A percentile compares a stretch with the other conserved stretches of the same genome.
These are phyloP conservation scores for Delia radicum DNA, from an alignment of 1,140 invertebrate genomes.

Conservation along the genomic window DNA sequence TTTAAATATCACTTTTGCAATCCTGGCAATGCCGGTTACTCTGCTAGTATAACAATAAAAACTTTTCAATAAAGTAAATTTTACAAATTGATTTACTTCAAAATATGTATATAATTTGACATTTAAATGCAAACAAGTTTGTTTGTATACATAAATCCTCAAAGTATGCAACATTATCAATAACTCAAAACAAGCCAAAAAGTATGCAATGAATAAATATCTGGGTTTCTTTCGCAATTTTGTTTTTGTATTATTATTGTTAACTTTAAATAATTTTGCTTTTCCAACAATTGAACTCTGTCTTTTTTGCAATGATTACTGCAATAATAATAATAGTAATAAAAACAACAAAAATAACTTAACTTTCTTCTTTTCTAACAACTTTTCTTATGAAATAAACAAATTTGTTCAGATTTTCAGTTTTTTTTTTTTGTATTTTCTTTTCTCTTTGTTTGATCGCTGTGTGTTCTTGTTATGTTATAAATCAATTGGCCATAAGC, in stretches of 20 bases:
- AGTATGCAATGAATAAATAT: no score
- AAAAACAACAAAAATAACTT: not conserved
- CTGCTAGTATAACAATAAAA: no score
- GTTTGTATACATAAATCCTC: no score
- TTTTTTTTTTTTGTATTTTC: not conserved
- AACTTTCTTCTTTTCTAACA: not conserved
- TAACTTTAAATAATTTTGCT: not conserved
- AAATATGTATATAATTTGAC: no score
- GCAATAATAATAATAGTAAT: not conserved
- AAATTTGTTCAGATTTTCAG: not conserved
- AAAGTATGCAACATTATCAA: no score
- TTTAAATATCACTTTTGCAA: no score
- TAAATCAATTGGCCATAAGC: slow-evolving; percentile 21
- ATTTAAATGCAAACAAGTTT: no score
- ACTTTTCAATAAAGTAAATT: no score
- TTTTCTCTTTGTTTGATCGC: not conserved
- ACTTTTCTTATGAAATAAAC: slow-evolving; percentile 19
- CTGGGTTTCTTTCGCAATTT: no score
- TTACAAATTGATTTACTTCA: no score
- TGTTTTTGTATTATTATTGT: not conserved
- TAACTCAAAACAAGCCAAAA: not conserved
- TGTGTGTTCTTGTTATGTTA: not conserved
- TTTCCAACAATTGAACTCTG: slow-evolving; percentile 1
- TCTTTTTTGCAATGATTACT: not conserved
- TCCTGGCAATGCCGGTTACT: no score